Conservation (phyloP, 2,888 invertebrate species). For the Caenorhabditis plicata region DNA sequence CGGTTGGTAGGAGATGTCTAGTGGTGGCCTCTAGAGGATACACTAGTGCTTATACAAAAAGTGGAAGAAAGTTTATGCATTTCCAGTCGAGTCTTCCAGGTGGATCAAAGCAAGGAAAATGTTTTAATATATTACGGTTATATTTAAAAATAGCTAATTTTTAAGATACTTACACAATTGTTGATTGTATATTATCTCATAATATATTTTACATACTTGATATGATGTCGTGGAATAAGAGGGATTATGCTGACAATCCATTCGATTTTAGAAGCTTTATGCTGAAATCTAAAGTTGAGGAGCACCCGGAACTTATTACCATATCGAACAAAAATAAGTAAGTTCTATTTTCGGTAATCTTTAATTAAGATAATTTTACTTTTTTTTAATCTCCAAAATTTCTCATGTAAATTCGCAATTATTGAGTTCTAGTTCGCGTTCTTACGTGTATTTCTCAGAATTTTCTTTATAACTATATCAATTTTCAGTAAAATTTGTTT, state of each 20-base stretch:
- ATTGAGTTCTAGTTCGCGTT: too few relatives aligned
- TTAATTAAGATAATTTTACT: constrained; percentile 12
- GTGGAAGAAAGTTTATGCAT: constrained; percentile 66
- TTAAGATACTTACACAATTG: constrained; percentile 71
- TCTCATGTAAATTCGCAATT: neutral
- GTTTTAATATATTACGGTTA: constrained; percentile 1
- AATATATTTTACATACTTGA: constrained; percentile 79
- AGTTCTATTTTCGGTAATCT: neutral
- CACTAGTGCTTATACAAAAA: constrained; percentile 69
- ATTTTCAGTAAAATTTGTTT: too few relatives aligned
- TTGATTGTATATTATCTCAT: constrained; percentile 78
- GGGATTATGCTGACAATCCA: constrained; percentile 23
- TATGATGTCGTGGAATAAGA: constrained; percentile 75
- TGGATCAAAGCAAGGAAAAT: constrained; percentile 10
- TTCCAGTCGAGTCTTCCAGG: constrained; percentile 75
- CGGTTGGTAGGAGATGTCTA: constrained; percentile 81
- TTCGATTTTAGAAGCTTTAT: constrained; percentile 83
- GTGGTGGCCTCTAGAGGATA: constrained; percentile 76
- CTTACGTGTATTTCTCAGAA: too few relatives aligned
- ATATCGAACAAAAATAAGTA: constrained; percentile 4
- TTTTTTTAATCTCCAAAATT: neutral
- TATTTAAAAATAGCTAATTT: constrained; percentile 5
- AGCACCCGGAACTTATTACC: constrained; percentile 66
- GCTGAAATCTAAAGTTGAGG: constrained; percentile 77
- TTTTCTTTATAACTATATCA: too few relatives aligned